A percentile compares a stretch with the other conserved stretches of the same genome.
phyloP scores from a whole-genome alignment of 2,888 invertebrate genomes.

The Danaus chrysippus region DNA sequence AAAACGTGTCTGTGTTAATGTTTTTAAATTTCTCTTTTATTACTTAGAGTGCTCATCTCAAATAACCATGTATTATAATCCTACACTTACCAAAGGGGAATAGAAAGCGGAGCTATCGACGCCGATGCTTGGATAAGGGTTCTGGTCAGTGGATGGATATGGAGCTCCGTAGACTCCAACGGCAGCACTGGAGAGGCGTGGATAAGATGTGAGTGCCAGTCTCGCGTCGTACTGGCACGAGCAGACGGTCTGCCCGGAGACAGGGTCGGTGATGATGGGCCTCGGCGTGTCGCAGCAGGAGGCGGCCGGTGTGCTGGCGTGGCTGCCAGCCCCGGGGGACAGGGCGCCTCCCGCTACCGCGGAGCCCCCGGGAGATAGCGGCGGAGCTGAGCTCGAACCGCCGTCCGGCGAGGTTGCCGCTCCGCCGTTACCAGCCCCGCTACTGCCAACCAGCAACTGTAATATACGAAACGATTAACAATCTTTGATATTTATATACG shows the following conservation, averaged over 20 bases:
- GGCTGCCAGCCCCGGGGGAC: conserved; percentile 79
- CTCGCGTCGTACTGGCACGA: conserved; percentile 96
- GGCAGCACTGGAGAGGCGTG: conserved; percentile 87
- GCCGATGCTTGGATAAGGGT: conserved; percentile 94
- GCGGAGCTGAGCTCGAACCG: conserved; percentile 85
- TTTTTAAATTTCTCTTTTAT: not conserved
- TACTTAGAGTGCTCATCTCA: too few relatives aligned
- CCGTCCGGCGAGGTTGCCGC: conserved; percentile 86
- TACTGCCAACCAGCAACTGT: conserved; percentile 86
- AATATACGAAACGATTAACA: conserved; percentile 32
- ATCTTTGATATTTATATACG: not conserved
- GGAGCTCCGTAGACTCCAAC: conserved; percentile 91
- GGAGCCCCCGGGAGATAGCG: conserved; percentile 86
- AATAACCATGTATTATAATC: not conserved
- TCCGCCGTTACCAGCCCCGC: conserved; percentile 85
- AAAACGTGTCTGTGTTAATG: conserved; percentile 19
- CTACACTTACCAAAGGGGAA: conserved; percentile 94
- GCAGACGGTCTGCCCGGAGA: conserved; percentile 95
- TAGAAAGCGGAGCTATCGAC: conserved; percentile 97
- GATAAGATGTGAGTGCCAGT: conserved; percentile 88
- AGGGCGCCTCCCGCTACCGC: conserved; percentile 79
- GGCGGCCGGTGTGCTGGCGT: conserved; percentile 74
- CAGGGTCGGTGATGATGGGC: conserved; percentile 94
- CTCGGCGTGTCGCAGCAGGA: conserved; percentile 94
- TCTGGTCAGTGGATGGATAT: conserved; percentile 94